Evolutionary conservation across 2,888 invertebrate genomes (phyloP).

Genomic region (Lydus trimaculatus): DNA sequence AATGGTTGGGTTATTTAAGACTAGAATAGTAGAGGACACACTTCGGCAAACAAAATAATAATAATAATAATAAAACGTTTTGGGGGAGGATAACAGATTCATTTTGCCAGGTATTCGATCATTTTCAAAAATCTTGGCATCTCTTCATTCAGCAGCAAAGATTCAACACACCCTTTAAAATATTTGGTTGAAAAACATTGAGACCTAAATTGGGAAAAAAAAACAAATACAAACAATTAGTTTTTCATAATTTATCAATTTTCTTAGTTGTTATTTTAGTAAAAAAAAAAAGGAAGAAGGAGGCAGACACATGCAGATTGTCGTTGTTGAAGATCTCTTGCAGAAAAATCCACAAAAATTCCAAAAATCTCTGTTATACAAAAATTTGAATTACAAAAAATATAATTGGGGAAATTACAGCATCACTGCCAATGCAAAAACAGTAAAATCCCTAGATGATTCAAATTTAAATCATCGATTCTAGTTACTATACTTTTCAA

Average conservation of each 20-base stretch:
- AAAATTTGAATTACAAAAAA: too few relatives aligned
- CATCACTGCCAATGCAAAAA: too few relatives aligned
- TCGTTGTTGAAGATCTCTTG: not conserved
- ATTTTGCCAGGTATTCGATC: constrained; percentile 79
- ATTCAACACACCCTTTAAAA: constrained; percentile 83
- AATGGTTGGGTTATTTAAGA: constrained; percentile 49
- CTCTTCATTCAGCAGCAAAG: constrained; percentile 79
- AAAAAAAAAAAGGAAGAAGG: not conserved
- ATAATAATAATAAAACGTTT: not conserved
- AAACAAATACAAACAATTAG: constrained; percentile 10
- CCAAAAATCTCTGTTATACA: too few relatives aligned
- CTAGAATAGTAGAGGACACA: constrained; percentile 56
- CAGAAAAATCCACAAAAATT: constrained; percentile 9
- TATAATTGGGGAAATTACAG: too few relatives aligned
- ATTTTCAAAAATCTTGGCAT: constrained; percentile 79
- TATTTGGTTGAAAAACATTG: constrained; percentile 81
- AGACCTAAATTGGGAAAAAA: constrained; percentile 66
- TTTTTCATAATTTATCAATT: not conserved
- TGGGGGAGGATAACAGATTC: constrained; percentile 32
- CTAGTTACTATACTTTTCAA: too few relatives aligned
- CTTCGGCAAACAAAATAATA: constrained; percentile 32
- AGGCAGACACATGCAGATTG: not conserved
- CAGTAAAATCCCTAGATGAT: too few relatives aligned
- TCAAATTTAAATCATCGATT: too few relatives aligned
- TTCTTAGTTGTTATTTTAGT: not conserved